Evolutionary conservation across 2,113 vertebrate genomes (phyloP).

Genomic region (Tragelaphus buxtoni): DNA sequence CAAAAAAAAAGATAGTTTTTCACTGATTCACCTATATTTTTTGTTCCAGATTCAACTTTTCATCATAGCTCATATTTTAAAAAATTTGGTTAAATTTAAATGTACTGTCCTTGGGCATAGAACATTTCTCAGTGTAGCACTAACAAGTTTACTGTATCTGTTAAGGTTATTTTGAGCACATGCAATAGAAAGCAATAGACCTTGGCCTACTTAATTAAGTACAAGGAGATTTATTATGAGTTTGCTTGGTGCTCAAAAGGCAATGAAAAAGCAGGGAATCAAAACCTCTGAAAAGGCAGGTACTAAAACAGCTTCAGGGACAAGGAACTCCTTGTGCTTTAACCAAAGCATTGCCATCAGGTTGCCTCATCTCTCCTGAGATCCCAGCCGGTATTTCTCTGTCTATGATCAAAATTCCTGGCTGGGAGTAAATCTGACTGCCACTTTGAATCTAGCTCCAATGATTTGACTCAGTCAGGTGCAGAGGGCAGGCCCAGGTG

Average conservation of each 20-base stretch:
- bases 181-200: background rate
- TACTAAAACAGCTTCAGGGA: background rate
- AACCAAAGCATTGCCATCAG: background rate
- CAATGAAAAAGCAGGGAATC: background rate
- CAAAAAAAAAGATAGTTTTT: background rate
- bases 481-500: background rate
- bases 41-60: background rate
- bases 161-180: background rate
- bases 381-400: background rate
- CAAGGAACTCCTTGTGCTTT: background rate
- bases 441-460: background rate
- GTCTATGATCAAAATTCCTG: background rate
- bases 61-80: background rate
- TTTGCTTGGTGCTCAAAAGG: background rate
- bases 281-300: background rate
- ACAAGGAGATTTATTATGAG: background rate
- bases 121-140: background rate
- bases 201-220: background rate
- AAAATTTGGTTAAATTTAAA: background rate
- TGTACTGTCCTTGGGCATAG: background rate
- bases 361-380: background rate
- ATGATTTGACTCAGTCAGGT: background rate
- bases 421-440: background rate
- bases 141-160: background rate
- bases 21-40: background rate